Percentiles rank a stretch among this genome's conserved stretches.
These are phyloP conservation scores for Eospalax fontanierii DNA, from an alignment of 2,797 vertebrate genomes.

Conservation along the genomic window DNA sequence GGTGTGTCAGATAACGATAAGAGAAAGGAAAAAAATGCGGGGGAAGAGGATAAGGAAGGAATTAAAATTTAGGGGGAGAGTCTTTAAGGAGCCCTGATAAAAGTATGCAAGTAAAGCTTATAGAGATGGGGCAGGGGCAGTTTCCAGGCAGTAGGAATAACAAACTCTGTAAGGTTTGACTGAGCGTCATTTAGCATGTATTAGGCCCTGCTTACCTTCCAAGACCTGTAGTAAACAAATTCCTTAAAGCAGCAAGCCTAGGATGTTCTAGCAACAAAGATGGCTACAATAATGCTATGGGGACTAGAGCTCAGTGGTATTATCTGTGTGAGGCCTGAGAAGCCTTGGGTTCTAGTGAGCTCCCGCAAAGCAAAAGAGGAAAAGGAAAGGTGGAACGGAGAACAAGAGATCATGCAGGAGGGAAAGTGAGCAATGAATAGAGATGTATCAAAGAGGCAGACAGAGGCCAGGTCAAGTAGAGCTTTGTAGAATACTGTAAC, in stretches of 20 bases:
- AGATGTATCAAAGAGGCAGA: neutral
- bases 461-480: neutral
- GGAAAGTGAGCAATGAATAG: fast-evolving
- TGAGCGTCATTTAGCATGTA: neutral
- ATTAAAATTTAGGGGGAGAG: neutral
- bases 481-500: neutral
- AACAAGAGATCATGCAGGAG: neutral
- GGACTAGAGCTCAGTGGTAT: neutral
- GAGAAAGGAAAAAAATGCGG: neutral
- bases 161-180: neutral
- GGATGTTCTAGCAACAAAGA: neutral
- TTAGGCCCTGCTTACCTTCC: neutral
- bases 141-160: neutral
- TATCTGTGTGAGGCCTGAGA: neutral
- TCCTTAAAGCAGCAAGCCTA: neutral
- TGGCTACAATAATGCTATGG: no score
- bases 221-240: neutral
- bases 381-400: neutral
- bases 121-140: neutral
- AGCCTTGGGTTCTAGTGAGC: neutral
- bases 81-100: neutral
- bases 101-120: neutral
- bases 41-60: neutral
- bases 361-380: neutral
- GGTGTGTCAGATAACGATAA: neutral